A percentile compares a stretch with the other conserved stretches of the same genome.
phyloP scores from a whole-genome alignment of 2,888 invertebrate species.

The Sinelater perroti region DNA sequence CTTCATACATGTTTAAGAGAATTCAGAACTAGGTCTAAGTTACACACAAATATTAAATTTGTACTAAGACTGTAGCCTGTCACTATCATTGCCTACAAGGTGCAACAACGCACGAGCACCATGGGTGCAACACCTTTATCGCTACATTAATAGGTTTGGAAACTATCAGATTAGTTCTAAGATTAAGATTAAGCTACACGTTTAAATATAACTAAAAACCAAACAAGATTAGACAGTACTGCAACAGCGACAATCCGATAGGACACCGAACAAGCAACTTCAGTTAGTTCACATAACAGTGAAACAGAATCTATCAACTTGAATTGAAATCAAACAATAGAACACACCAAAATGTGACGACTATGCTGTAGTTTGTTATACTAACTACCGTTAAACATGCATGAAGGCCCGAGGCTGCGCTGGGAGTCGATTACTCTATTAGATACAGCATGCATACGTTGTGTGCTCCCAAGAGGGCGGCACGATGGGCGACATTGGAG shows the following conservation, averaged over 20 bases:
- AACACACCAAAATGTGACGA: too few species aligned
- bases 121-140: background rate
- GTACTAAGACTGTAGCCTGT: conserved; percentile 18
- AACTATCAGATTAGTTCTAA: conserved; percentile 2
- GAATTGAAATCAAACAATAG: too few species aligned
- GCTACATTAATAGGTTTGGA: conserved; percentile 6
- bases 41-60: conserved; percentile 22
- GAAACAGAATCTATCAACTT: too few species aligned
- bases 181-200: conserved; percentile 5
- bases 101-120: background rate
- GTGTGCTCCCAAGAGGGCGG: conserved; percentile 64
- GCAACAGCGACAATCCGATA: too few species aligned
- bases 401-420: conserved; percentile 51
- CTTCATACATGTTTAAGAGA: conserved; percentile 31
- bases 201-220: conserved; percentile 15
- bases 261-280: background rate
- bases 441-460: conserved; percentile 61
- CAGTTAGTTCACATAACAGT: conserved; percentile 1
- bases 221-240: background rate
- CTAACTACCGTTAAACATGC: background rate
- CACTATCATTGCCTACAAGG: conserved; percentile 9
- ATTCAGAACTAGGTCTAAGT: conserved; percentile 20
- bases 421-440: conserved; percentile 59
- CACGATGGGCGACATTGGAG: conserved; percentile 81
- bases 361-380: too few species aligned